phyloP scores from a whole-genome alignment of 2,113 vertebrate genomes.

The Trichomycterus rosablanca region DNA sequence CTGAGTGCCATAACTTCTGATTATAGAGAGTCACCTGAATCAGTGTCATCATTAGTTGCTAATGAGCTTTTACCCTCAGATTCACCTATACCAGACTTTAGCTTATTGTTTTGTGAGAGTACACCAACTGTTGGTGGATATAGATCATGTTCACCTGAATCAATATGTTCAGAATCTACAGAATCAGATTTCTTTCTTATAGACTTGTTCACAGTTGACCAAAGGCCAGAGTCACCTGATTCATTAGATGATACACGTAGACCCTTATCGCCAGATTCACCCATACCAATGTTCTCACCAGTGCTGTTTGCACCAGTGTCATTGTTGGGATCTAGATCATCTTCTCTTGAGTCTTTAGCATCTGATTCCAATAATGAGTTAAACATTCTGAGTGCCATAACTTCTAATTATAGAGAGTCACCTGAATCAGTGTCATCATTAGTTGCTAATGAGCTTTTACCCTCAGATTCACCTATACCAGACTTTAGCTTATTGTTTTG shows the following conservation, averaged over 20 bases:
- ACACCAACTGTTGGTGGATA: no score
- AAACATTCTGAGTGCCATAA: neutral
- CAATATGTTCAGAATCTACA: no score
- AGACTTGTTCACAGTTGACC: no score
- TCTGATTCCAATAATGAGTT: constrained; percentile 11
- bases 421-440: constrained; percentile 45
- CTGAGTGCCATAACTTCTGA: no score
- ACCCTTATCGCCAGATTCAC: constrained; percentile 14
- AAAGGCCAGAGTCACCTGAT: constrained; percentile 12
- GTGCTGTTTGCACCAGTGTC: neutral
- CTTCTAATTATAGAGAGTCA: constrained; percentile 15
- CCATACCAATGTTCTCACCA: constrained; percentile 40
- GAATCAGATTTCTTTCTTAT: no score
- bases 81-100: no score
- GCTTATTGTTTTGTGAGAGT: no score
- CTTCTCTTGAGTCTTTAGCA: constrained; percentile 12
- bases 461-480: constrained; percentile 42
- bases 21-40: no score
- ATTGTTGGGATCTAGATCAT: neutral
- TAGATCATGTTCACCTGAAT: no score
- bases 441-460: constrained; percentile 41
- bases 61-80: no score
- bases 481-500: constrained; percentile 14
- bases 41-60: no score
- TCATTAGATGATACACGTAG: constrained; percentile 12